phyloP scores from a whole-genome alignment of 2,888 invertebrate genomes.

The Heteromyza rotundicornis region DNA sequence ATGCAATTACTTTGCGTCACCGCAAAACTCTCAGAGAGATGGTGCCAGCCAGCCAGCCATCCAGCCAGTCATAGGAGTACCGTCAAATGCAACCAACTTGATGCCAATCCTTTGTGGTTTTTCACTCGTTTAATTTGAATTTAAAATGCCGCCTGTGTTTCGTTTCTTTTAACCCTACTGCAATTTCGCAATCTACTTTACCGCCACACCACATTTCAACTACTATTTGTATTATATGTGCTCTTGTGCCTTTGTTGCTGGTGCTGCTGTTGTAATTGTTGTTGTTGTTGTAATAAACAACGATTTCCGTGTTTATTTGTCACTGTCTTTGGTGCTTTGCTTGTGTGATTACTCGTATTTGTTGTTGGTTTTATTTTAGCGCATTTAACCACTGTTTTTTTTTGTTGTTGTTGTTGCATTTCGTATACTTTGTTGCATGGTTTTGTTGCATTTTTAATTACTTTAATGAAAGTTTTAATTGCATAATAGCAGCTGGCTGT shows the following conservation, averaged over 20 bases:
- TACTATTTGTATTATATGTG: not conserved
- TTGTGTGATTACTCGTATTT: not conserved
- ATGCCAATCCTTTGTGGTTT: constrained; percentile 53
- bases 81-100: constrained; percentile 37
- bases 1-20: not conserved
- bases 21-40: too few species aligned
- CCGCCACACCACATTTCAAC: not conserved
- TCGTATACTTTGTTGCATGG: too few species aligned
- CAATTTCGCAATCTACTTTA: not conserved
- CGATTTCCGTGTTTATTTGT: constrained; percentile 2
- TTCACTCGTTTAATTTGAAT: constrained; percentile 54
- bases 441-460: constrained; percentile 60
- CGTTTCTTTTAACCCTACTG: not conserved
- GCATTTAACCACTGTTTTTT: not conserved
- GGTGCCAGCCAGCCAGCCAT: not conserved
- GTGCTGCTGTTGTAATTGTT: not conserved
- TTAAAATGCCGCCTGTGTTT: constrained; percentile 44
- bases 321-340: not conserved
- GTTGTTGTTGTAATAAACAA: constrained; percentile 8
- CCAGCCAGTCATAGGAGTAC: not conserved
- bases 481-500: constrained; percentile 50
- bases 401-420: not conserved
- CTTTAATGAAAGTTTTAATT: constrained; percentile 62
- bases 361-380: not conserved
- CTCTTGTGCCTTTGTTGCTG: not conserved